A percentile compares a stretch with the other conserved stretches of the same genome.
phyloP scores from a whole-genome alignment of 2,888 invertebrate species.

The Agriotes lineatus region DNA sequence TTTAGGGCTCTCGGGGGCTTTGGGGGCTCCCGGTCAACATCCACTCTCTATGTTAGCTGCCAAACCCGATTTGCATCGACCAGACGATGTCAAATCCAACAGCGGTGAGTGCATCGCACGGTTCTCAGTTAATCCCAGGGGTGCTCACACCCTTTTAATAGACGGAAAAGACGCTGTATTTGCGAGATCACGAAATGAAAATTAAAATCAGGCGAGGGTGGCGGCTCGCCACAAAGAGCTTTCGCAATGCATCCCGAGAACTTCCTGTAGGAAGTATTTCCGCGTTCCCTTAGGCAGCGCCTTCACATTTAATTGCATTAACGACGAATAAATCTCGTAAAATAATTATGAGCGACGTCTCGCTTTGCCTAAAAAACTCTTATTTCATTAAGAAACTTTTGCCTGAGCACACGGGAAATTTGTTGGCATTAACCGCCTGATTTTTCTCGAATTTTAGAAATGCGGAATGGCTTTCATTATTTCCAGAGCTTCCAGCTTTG shows the following conservation, averaged over 20 bases:
- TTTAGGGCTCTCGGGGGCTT: slow-evolving; percentile 71
- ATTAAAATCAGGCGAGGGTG: slow-evolving; percentile 9
- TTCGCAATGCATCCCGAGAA: slow-evolving; percentile 22
- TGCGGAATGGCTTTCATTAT: background rate
- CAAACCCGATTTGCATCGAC: slow-evolving; percentile 81
- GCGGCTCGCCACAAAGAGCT: slow-evolving; percentile 15
- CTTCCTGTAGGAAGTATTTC: slow-evolving; percentile 27
- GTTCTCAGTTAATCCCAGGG: background rate
- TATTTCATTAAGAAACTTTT: slow-evolving; percentile 24
- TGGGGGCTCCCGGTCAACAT: slow-evolving; percentile 76
- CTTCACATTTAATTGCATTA: slow-evolving; percentile 30
- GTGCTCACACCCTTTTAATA: background rate
- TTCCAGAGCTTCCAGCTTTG: background rate
- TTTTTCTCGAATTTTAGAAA: slow-evolving; percentile 1
- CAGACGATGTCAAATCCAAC: slow-evolving; percentile 79
- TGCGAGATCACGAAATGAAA: slow-evolving; percentile 15
- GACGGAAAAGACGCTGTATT: background rate
- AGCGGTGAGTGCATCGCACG: slow-evolving; percentile 71
- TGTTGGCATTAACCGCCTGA: background rate
- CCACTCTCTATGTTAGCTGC: slow-evolving; percentile 81
- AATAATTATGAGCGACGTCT: slow-evolving; percentile 29
- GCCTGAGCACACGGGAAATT: background rate
- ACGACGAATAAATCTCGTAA: slow-evolving; percentile 32
- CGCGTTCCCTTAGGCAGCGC: slow-evolving; percentile 19
- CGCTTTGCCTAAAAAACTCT: slow-evolving; percentile 12